These are phyloP conservation scores for Phocoena phocoena DNA, from an alignment of 2,113 vertebrate species.

Conservation along the genomic window DNA sequence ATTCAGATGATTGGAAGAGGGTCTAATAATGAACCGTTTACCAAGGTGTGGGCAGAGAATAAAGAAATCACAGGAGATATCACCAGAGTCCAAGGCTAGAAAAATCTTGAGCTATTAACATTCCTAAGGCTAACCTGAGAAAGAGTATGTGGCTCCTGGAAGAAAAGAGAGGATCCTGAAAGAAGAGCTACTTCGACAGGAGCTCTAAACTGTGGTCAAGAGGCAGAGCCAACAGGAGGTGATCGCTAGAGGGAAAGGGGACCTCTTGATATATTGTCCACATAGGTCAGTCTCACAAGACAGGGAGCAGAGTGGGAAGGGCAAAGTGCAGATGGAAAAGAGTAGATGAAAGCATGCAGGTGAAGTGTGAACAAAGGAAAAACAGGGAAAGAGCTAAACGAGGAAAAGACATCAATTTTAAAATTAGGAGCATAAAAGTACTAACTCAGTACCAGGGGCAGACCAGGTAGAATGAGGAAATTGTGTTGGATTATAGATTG, in stretches of 20 bases:
- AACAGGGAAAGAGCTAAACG: background rate
- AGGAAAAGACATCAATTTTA: background rate
- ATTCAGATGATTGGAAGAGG: background rate
- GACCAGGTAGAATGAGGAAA: background rate
- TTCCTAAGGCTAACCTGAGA: background rate
- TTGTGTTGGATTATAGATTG: background rate
- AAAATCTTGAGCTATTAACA: background rate
- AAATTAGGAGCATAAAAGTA: background rate
- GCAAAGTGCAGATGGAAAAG: background rate
- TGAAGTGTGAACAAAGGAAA: background rate
- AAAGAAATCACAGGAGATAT: background rate
- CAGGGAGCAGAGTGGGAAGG: background rate
- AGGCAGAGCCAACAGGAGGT: background rate
- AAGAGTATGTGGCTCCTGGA: background rate
- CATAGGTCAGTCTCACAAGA: background rate
- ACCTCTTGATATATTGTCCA: background rate
- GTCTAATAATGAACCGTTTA: constrained; percentile 12
- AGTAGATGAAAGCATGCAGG: background rate
- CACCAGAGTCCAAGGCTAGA: background rate
- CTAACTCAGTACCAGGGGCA: background rate
- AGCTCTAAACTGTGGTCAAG: background rate
- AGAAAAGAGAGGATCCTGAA: background rate
- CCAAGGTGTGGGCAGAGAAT: background rate
- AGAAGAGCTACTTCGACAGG: background rate
- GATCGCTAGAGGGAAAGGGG: background rate